A percentile compares a stretch with the other conserved stretches of the same genome.
Evolutionary conservation across 2,113 vertebrate genomes (phyloP).

Genomic region (Aegithalos caudatus): DNA sequence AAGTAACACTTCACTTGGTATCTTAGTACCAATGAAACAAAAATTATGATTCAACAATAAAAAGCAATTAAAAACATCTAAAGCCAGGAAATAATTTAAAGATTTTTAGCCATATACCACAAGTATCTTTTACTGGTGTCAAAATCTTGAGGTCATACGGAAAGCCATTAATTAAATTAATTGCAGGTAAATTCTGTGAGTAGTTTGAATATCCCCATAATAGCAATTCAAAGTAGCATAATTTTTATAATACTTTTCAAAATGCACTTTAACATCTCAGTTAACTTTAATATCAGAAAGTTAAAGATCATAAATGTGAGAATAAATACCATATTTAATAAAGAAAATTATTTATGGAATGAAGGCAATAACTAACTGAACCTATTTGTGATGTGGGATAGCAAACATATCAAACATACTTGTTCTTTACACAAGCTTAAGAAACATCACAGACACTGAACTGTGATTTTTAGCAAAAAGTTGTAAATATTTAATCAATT

Average conservation of each 20-base stretch:
- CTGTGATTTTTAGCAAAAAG: neutral
- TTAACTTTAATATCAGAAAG: neutral
- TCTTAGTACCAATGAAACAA: neutral
- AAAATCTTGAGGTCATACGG: neutral
- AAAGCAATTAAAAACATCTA: neutral
- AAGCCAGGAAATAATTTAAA: neutral
- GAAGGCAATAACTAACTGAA: neutral
- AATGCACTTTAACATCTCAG: neutral
- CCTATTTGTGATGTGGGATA: neutral
- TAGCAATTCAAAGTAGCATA: neutral
- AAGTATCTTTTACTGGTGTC: neutral
- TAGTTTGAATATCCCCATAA: neutral
- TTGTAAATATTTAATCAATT: neutral
- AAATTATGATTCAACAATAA: neutral
- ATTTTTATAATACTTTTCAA: neutral
- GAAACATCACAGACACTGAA: neutral
- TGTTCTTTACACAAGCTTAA: neutral
- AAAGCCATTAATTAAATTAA: neutral
- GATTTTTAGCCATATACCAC: neutral
- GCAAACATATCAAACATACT: neutral
- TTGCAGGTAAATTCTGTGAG: neutral
- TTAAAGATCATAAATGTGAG: neutral
- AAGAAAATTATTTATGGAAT: neutral
- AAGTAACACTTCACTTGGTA: neutral
- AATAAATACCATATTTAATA: neutral